These are phyloP conservation scores for Jacana jacana DNA, from an alignment of 2,113 vertebrate species.

Conservation along the genomic window DNA sequence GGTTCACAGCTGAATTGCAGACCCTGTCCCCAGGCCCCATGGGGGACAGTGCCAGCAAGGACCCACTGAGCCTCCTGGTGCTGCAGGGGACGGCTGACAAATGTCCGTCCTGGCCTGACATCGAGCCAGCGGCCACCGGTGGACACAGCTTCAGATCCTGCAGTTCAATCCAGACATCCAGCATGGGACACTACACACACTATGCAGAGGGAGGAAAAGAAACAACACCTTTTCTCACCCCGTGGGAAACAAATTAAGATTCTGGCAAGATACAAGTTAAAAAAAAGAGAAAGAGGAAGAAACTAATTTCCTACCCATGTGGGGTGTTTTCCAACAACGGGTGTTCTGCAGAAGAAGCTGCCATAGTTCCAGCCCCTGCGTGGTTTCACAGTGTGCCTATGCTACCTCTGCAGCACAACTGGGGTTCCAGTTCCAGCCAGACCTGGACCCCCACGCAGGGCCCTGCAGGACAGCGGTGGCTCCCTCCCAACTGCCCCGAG, in stretches of 20 bases:
- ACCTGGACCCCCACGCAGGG: neutral
- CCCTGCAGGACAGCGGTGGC: neutral
- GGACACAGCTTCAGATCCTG: neutral
- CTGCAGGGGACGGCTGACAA: neutral
- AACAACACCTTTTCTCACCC: neutral
- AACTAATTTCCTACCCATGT: neutral
- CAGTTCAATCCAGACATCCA: neutral
- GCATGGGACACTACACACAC: neutral
- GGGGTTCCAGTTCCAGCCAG: neutral
- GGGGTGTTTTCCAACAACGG: neutral
- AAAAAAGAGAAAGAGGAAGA: neutral
- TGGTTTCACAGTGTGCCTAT: accelerated
- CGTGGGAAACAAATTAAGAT: neutral
- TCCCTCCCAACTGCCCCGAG: neutral
- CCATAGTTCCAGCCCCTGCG: too few species aligned
- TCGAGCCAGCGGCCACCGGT: neutral
- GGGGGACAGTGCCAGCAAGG: neutral
- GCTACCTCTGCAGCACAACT: neutral
- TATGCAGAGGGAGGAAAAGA: neutral
- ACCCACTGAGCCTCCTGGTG: neutral
- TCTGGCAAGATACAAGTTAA: neutral
- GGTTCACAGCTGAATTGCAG: neutral
- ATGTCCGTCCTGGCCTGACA: neutral
- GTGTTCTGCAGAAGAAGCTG: neutral
- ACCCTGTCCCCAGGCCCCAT: neutral